Base-by-base conservation (phyloP, 1,140 invertebrate species). In the Acromyrmex charruanus region DNA sequence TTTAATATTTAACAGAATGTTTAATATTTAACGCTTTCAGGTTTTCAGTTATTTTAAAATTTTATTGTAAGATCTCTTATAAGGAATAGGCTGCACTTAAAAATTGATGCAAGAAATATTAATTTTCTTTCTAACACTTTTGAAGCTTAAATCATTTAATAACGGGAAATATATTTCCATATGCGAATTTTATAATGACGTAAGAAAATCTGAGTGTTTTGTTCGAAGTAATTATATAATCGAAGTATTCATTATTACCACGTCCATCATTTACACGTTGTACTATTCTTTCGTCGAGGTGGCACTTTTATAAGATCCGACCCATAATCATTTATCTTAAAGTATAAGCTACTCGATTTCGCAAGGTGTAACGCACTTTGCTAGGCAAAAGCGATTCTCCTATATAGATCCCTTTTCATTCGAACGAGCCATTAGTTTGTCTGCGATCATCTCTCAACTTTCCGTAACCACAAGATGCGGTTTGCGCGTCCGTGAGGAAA, bases 291-390 rank as follows among this genome's bases (percentile, higher is more conserved):
- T 49, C 51, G 21, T 49, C 35, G 51, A 59, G 14, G 31, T 44
- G 35, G n/a, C 18, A 82, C 39, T 55, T 59, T 59, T 44, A 49
- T 53, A 31, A 59, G 16, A n/a, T 35, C 66, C 18, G 6, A 68
- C 3, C 35, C 66, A 72, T 59, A 44, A 72, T 74, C 44, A 72
- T 51, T 49, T 39, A 82, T 74, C 80, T 68, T 72, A 61, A 53
- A 79, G 21, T 63, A 49, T 28, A 28, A 31, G 9, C 55, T 59
- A 61, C 25, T 61, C 68, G 59, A 82, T 82, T 72, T 74, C 53
- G 49, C 51, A 28, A 68, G 16, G 18, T 80, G 77, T 51, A 80
- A 80, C 28, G 49, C 39, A 72, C 10, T 59, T 61, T 25, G 80
- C 12, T 49, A 18, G 4, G 39, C 28, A 39, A 72, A 58, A 71